A percentile compares a stretch with the other conserved stretches of the same genome.
Conservation (phyloP, 2,797 vertebrate species). For the Triplophysa bombifrons region DNA sequence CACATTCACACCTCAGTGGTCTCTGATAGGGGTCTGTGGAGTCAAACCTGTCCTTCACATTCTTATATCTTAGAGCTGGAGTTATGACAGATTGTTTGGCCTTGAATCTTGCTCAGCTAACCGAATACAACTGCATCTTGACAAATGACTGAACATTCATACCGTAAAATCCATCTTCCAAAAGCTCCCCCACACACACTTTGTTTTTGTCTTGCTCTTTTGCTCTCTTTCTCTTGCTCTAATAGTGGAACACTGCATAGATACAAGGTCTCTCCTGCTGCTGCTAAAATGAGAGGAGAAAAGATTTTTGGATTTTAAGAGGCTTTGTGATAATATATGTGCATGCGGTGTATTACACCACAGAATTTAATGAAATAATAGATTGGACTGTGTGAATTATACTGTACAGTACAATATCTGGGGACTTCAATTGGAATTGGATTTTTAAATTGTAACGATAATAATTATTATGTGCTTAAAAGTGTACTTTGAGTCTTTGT, state of each 20-base stretch:
- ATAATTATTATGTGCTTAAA: too few species aligned
- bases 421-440: too few species aligned
- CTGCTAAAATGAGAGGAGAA: not conserved
- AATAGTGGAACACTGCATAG: not conserved
- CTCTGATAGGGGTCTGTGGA: slow-evolving; percentile 4
- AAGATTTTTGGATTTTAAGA: not conserved
- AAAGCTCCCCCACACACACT: slow-evolving; percentile 10
- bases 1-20: slow-evolving; percentile 1
- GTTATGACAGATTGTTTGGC: slow-evolving; percentile 33
- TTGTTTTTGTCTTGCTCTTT: slow-evolving; percentile 1
- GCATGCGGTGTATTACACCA: not conserved
- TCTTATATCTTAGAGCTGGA: slow-evolving; percentile 1
- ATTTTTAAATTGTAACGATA: too few species aligned
- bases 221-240: not conserved
- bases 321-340: not conserved
- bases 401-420: too few species aligned
- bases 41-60: slow-evolving; percentile 32
- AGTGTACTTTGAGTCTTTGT: too few species aligned
- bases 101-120: slow-evolving; percentile 33
- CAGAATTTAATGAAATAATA: too few species aligned
- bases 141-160: slow-evolving; percentile 21
- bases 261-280: not conserved
- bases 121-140: slow-evolving; percentile 5
- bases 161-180: slow-evolving; percentile 27
- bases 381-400: too few species aligned